These are phyloP conservation scores for Sebastes vulpes DNA, from an alignment of 2,797 vertebrate species.

Conservation along the genomic window DNA sequence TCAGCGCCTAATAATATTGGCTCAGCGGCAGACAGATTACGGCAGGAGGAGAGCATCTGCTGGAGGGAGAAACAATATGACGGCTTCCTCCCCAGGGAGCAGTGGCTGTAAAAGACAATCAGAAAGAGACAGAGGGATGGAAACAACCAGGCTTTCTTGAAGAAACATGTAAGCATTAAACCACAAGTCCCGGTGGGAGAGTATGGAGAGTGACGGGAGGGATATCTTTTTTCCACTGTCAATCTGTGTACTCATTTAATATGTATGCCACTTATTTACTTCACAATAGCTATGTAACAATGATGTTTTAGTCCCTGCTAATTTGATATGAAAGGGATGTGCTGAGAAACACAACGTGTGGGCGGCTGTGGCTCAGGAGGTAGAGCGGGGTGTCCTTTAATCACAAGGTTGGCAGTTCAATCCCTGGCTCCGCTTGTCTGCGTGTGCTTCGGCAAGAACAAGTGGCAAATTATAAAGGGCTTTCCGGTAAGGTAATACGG, in stretches of 20 bases:
- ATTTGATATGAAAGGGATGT: constrained; percentile 30
- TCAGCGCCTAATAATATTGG: constrained; percentile 75
- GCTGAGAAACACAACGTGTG: background rate
- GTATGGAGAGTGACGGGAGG: background rate
- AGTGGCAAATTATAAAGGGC: background rate
- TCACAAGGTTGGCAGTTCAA: background rate
- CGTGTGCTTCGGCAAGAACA: too few relatives aligned
- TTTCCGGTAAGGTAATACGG: background rate
- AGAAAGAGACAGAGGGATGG: constrained; percentile 62
- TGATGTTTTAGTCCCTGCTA: constrained; percentile 7
- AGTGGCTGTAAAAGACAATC: constrained; percentile 80
- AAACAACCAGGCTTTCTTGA: constrained; percentile 57
- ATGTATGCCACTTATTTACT: constrained; percentile 35
- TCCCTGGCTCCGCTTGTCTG: background rate
- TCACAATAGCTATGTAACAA: background rate
- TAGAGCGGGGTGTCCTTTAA: background rate
- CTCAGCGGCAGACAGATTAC: constrained; percentile 76
- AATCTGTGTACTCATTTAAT: constrained; percentile 32
- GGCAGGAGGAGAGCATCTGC: constrained; percentile 79
- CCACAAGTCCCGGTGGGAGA: constrained; percentile 42
- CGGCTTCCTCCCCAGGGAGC: constrained; percentile 69
- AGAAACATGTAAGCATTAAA: constrained; percentile 65
- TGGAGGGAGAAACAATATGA: constrained; percentile 78
- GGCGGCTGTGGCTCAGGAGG: background rate
- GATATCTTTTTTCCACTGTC: constrained; percentile 25